phyloP scores from a whole-genome alignment of 1,140 invertebrate genomes.

The Drosophila truncata region DNA sequence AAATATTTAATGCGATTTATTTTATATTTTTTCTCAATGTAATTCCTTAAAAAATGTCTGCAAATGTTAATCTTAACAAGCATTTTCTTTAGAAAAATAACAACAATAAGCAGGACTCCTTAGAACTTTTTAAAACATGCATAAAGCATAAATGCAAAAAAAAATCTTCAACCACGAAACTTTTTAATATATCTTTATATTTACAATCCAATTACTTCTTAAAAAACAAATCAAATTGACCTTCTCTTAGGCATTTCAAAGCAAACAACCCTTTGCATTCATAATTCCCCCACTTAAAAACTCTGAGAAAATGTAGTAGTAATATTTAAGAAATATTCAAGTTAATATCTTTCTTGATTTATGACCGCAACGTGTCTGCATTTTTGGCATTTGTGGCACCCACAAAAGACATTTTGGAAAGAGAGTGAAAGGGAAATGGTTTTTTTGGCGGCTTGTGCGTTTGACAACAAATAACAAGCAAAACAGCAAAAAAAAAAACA shows the following conservation, averaged over 20 bases:
- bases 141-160: not conserved
- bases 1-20: no score
- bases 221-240: not conserved
- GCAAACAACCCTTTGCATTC: not conserved
- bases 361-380: conserved; percentile 64
- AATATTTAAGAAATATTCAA: conserved; percentile 9
- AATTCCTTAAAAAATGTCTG: no score
- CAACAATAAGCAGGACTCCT: not conserved
- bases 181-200: not conserved
- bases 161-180: no score
- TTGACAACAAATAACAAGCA: conserved; percentile 52
- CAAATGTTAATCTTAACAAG: no score
- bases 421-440: conserved; percentile 43
- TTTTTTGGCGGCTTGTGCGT: conserved; percentile 43
- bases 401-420: conserved; percentile 53
- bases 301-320: not conserved
- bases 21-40: no score
- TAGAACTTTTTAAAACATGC: not conserved
- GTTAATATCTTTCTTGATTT: conserved; percentile 62
- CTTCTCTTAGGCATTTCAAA: not conserved
- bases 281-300: not conserved
- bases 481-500: conserved; percentile 35
- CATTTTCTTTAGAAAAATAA: no score
- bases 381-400: conserved; percentile 27
- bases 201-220: not conserved